phyloP scores from a whole-genome alignment of 2,888 invertebrate species.

The Cheilosia vernalis region DNA sequence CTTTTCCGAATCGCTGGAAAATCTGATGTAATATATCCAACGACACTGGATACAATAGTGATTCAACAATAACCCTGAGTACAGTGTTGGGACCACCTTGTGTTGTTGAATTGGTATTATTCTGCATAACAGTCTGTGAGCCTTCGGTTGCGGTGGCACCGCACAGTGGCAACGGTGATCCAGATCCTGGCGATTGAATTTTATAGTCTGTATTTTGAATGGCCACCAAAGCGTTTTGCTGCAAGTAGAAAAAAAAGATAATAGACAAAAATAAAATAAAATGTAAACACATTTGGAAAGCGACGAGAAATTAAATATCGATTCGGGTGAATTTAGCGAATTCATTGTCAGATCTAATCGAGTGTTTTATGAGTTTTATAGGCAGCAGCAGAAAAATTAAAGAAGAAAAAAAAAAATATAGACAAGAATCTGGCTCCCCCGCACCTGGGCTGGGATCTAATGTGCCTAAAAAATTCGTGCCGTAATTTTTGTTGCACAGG shows the following conservation, averaged over 20 bases:
- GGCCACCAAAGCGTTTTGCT: conserved; percentile 93
- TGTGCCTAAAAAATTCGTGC: conserved; percentile 15
- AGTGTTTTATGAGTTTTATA: conserved; percentile 55
- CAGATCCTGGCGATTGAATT: conserved; percentile 85
- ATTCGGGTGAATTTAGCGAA: conserved; percentile 23
- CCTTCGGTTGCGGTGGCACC: conserved; percentile 82
- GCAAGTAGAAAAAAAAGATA: conserved; percentile 79
- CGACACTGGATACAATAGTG: conserved; percentile 99
- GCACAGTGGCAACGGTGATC: conserved; percentile 87
- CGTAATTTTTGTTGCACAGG: conserved; percentile 22
- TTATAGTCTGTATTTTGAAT: conserved; percentile 93
- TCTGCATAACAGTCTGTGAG: conserved; percentile 84
- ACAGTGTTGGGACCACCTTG: conserved; percentile 96
- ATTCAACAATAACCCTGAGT: conserved; percentile 98
- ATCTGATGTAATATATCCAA: conserved; percentile 98
- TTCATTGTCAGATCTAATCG: conserved; percentile 51
- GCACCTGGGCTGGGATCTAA: neutral
- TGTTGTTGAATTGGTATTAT: conserved; percentile 81
- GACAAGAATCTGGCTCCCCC: neutral
- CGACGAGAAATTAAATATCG: conserved; percentile 42
- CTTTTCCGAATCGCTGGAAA: conserved; percentile 99
- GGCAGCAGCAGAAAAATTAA: neutral
- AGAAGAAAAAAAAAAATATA: neutral
- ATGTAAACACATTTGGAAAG: conserved; percentile 17
- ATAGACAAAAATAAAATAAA: conserved; percentile 28